A percentile compares a stretch with the other conserved stretches of the same genome.
phyloP scores from a whole-genome alignment of 2,888 invertebrate species.

The Pseudococcus viburni region DNA sequence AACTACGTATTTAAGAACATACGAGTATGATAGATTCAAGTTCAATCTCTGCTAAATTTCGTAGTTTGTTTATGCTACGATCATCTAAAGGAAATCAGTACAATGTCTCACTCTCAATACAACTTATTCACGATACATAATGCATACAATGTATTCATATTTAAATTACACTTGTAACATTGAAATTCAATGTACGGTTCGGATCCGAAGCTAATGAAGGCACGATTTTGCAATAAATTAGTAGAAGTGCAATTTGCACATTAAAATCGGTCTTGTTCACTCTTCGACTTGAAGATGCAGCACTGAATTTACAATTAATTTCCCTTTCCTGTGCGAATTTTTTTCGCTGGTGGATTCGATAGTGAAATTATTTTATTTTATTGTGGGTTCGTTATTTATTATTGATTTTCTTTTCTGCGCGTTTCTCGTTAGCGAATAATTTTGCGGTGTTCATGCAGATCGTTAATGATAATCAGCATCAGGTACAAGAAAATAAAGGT shows the following conservation, averaged over 20 bases:
- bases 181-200: slow-evolving; percentile 16
- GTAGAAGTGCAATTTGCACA: too few relatives aligned
- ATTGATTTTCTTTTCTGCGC: too few relatives aligned
- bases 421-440: too few relatives aligned
- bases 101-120: neutral
- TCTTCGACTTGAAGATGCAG: slow-evolving; percentile 48
- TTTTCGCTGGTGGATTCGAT: neutral
- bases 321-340: neutral
- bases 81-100: slow-evolving; percentile 7
- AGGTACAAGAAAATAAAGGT: too few relatives aligned
- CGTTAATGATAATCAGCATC: too few relatives aligned
- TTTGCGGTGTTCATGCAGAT: too few relatives aligned
- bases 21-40: neutral
- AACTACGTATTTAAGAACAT: too few relatives aligned
- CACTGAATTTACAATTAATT: slow-evolving; percentile 33
- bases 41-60: neutral
- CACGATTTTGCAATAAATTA: slow-evolving; percentile 40
- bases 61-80: neutral
- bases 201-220: neutral
- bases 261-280: too few relatives aligned
- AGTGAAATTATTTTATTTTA: neutral
- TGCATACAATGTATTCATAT: slow-evolving; percentile 24
- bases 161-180: slow-evolving; percentile 9
- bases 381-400: too few relatives aligned
- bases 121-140: neutral